Conservation (phyloP, 2,113 vertebrate genomes). For the Cyphomyrus discorhynchus region DNA sequence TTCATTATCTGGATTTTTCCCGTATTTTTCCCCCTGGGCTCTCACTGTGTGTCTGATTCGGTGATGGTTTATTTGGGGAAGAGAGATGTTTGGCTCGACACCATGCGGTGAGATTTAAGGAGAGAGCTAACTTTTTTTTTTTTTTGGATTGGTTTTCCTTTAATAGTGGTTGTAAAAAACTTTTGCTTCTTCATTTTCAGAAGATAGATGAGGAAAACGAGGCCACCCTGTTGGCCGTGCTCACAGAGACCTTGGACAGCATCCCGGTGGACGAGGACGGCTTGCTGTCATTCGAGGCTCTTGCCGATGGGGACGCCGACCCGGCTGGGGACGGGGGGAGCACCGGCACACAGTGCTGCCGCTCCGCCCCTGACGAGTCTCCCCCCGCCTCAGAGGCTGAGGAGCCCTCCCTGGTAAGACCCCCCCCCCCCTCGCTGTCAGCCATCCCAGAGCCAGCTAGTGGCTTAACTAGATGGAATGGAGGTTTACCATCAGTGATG, state of each 20-base stretch:
- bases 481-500: not conserved
- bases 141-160: not conserved
- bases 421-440: not conserved
- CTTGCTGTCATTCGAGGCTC: slow-evolving; percentile 95
- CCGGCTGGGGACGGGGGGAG: slow-evolving; percentile 93
- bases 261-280: slow-evolving; percentile 99
- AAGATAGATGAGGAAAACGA: slow-evolving; percentile 99
- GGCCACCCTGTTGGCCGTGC: slow-evolving; percentile 96
- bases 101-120: slow-evolving; percentile 38
- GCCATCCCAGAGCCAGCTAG: not conserved
- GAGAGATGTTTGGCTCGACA: slow-evolving; percentile 65
- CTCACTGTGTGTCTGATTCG: slow-evolving; percentile 54
- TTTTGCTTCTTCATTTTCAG: slow-evolving; percentile 55
- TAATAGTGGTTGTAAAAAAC: slow-evolving; percentile 9
- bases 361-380: slow-evolving; percentile 80
- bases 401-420: slow-evolving; percentile 96
- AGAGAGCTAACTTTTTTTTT: slow-evolving; percentile 23
- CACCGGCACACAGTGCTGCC: slow-evolving; percentile 85
- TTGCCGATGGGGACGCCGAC: slow-evolving; percentile 93
- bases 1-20: slow-evolving; percentile 38
- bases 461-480: not conserved
- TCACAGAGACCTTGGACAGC: slow-evolving; percentile 97
- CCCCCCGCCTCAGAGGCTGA: slow-evolving; percentile 86
- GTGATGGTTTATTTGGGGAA: slow-evolving; percentile 60
- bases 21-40: slow-evolving; percentile 37